These are phyloP conservation scores for Bombus pyrosoma DNA, from an alignment of 1,140 invertebrate genomes.

Conservation along the genomic window DNA sequence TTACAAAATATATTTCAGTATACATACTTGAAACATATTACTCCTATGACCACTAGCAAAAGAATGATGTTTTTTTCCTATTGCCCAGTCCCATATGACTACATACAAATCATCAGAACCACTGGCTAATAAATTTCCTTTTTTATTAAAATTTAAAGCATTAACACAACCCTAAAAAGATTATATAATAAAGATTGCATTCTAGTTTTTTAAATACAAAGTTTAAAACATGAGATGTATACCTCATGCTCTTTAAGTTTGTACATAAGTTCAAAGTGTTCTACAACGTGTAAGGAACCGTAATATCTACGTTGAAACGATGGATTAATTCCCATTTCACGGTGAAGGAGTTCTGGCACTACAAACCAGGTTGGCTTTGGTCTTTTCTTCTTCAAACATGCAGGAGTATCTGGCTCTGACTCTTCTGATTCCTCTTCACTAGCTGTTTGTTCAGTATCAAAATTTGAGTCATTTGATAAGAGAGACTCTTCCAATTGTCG, in stretches of 20 bases:
- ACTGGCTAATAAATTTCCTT: constrained; percentile 90
- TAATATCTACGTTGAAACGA: constrained; percentile 89
- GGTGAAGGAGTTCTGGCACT: constrained; percentile 84
- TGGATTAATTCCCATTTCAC: constrained; percentile 85
- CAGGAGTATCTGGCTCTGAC: constrained; percentile 78
- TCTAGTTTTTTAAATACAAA: not conserved
- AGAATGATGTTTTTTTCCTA: constrained; percentile 85
- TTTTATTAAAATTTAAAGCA: constrained; percentile 93
- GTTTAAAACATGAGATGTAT: constrained; percentile 39
- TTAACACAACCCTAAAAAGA: constrained; percentile 92
- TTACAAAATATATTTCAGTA: not conserved
- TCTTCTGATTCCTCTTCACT: constrained; percentile 75
- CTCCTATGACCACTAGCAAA: constrained; percentile 91
- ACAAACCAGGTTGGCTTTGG: constrained; percentile 88
- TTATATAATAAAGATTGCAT: constrained; percentile 13
- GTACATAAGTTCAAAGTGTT: constrained; percentile 91
- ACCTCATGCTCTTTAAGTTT: constrained; percentile 89
- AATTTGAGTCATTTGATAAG: constrained; percentile 60
- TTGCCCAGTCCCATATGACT: constrained; percentile 95
- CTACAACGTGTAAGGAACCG: constrained; percentile 91
- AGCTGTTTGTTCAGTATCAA: constrained; percentile 64
- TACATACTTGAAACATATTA: constrained; percentile 95
- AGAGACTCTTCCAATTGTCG: not conserved
- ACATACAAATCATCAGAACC: constrained; percentile 95
- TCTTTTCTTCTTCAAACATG: constrained; percentile 84